Evolutionary conservation across 1,140 invertebrate genomes (phyloP).

Genomic region (Leptinotarsa lineolata): DNA sequence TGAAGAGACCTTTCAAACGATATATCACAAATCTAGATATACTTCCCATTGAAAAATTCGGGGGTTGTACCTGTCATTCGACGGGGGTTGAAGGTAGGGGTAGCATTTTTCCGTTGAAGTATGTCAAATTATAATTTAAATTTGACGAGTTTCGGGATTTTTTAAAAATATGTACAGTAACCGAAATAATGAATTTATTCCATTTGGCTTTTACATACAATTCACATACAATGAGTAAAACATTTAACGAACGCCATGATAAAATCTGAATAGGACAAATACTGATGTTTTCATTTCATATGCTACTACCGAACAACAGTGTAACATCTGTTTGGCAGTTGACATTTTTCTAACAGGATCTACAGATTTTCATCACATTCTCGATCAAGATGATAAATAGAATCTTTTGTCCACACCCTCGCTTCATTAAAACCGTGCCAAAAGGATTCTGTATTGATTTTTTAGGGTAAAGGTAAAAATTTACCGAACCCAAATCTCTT

Average conservation of each 20-base stretch:
- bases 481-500: constrained; percentile 17
- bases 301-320: neutral
- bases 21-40: too few relatives aligned
- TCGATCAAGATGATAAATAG: constrained; percentile 25
- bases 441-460: constrained; percentile 15
- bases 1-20: too few relatives aligned
- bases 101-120: too few relatives aligned
- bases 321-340: constrained; percentile 14
- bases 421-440: constrained; percentile 24
- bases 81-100: too few relatives aligned
- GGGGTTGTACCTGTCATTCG: too few relatives aligned
- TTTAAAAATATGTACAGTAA: too few relatives aligned
- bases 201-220: too few relatives aligned
- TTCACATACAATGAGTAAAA: neutral
- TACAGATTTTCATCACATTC: constrained; percentile 28
- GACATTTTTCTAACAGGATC: constrained; percentile 24
- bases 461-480: constrained; percentile 16
- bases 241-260: too few relatives aligned
- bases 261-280: neutral
- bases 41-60: too few relatives aligned
- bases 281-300: constrained; percentile 1
- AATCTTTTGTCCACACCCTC: constrained; percentile 23
- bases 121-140: too few relatives aligned
- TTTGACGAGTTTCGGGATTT: too few relatives aligned
- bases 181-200: too few relatives aligned